Evolutionary conservation across 2,888 invertebrate genomes (phyloP), one percentile per base, ranked within the genome.

Genomic region (Drosophila tanythrix): DNA sequence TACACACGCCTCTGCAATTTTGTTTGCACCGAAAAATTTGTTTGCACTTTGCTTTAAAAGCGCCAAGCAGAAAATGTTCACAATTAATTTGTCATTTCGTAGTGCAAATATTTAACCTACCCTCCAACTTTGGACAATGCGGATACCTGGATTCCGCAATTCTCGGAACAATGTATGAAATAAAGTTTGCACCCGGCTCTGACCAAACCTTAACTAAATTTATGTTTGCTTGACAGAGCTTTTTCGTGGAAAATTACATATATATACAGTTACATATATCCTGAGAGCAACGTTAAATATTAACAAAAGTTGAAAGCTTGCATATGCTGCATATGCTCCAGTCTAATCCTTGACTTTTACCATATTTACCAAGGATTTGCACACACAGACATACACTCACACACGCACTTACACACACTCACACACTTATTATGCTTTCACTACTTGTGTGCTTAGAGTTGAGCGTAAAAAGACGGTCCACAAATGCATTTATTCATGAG

Each of bases 401-500:
- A 8, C 31, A 36, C 18, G 33, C 48, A 6, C 2, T 11, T 2
- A n/a, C n/a, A 36, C 18, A 40, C 38, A 3, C 2, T 10, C 11
- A 21, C 11, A 43, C 21, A 43, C 2, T 11, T 21, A 21, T 21
- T 11, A 40, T 40, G 40, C 10, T 40, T 52, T 4, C 29, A 29
- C 3, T 11, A 10, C 27, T 38, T 61, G 68, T 68, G 57, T 51
- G 55, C 51, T 40, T 25, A n/a, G 31, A 62, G 52, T 25, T 72
- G 67, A 67, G 56, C 69, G 57, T 74, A 74, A 69, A 71, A 88
- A 71, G 58, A 79, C 75, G 72, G 58, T 62, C 55, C 66, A 35
- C 57, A 80, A 73, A 74, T 85, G 76, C 87, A 84, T 84, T 79
- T 81, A 83, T 83, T 81, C 89, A 83, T 83, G 78, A 71, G 63